phyloP scores from a whole-genome alignment of 2,113 vertebrate genomes.

The Patagioenas fasciata region DNA sequence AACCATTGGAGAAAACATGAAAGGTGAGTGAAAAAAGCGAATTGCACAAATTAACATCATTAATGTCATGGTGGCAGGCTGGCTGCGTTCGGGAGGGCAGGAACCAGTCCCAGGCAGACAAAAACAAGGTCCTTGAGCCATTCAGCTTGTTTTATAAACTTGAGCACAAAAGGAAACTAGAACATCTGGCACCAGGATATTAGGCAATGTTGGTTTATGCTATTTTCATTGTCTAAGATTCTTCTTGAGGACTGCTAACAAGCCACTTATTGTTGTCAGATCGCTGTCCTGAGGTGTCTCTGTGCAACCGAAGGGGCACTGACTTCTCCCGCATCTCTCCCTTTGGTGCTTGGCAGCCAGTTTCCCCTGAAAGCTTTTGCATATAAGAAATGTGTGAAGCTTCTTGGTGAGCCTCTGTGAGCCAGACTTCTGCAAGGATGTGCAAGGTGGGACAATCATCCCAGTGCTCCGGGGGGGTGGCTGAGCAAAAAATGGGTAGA shows the following conservation, averaged over 20 bases:
- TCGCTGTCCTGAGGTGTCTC: background rate
- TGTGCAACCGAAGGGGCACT: background rate
- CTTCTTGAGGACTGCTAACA: background rate
- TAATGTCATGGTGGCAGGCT: background rate
- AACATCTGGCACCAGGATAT: conserved; percentile 52
- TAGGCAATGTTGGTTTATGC: conserved; percentile 35
- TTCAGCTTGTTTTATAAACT: conserved; percentile 45
- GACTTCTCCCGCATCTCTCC: background rate
- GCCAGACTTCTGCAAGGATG: background rate
- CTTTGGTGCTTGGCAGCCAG: background rate
- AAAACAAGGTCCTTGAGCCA: background rate
- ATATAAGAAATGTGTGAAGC: background rate
- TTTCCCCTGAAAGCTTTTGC: background rate
- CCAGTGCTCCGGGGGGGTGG: background rate
- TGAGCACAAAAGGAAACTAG: conserved; percentile 30
- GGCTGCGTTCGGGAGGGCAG: background rate
- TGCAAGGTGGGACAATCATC: too few relatives aligned
- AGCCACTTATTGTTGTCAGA: background rate
- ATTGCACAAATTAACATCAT: background rate
- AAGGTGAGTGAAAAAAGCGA: background rate
- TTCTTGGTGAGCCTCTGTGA: background rate
- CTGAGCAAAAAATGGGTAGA: background rate
- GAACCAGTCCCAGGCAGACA: background rate
- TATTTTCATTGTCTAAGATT: conserved; percentile 21
- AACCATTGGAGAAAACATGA: background rate